Conservation (phyloP, 2,888 invertebrate genomes). For the Ypsolopha scabrella region DNA sequence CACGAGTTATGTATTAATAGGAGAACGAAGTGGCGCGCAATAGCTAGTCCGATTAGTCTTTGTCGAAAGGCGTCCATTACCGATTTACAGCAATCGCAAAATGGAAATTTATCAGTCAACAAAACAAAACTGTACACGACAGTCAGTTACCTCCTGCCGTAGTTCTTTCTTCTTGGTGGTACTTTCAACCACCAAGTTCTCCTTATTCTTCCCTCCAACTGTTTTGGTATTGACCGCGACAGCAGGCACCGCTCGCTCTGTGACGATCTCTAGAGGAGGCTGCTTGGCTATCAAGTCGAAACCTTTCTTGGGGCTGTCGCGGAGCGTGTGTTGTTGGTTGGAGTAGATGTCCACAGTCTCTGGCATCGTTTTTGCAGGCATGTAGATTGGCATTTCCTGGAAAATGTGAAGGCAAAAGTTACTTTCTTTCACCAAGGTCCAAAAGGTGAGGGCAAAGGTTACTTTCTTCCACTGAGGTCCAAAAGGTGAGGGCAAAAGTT, state of each 20-base stretch:
- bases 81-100: not conserved
- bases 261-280: slow-evolving; percentile 10
- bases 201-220: not conserved
- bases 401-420: not conserved
- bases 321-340: slow-evolving; percentile 36
- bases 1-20: too few species aligned
- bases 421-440: too few species aligned
- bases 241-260: not conserved
- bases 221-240: not conserved
- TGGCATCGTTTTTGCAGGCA: slow-evolving; percentile 45
- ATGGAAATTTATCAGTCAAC: too few species aligned
- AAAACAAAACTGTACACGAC: not conserved
- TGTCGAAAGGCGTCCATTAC: not conserved
- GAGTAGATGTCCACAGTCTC: slow-evolving; percentile 41
- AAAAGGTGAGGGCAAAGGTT: too few species aligned
- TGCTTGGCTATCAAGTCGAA: slow-evolving; percentile 22
- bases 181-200: slow-evolving; percentile 8
- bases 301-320: slow-evolving; percentile 49
- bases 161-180: slow-evolving; percentile 18
- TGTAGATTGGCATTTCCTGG: slow-evolving; percentile 39
- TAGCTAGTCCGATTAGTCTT: not conserved
- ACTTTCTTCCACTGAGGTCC: too few species aligned
- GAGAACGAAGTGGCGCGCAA: not conserved
- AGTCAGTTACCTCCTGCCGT: slow-evolving; percentile 11
- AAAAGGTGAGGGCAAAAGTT: too few species aligned